Conservation (phyloP, 2,888 invertebrate species). For the Conistra vaccinii region DNA sequence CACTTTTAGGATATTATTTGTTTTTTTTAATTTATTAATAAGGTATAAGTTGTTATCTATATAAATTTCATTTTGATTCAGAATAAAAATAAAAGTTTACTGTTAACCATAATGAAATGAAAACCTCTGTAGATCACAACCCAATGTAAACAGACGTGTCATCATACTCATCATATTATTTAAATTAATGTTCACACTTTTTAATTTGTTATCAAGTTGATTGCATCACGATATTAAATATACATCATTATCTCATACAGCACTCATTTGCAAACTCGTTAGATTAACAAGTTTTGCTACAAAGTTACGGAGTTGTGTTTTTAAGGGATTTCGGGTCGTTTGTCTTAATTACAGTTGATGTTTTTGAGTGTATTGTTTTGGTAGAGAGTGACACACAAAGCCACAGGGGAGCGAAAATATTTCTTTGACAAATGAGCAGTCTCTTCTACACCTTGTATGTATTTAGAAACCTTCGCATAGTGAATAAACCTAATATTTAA, state of each 20-base stretch:
- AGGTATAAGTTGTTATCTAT: too few species aligned
- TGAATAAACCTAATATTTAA: not conserved
- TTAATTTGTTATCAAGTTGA: slow-evolving; percentile 59
- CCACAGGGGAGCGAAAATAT: not conserved
- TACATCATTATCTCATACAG: slow-evolving; percentile 39
- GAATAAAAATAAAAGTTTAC: too few species aligned
- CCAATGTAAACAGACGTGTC: slow-evolving; percentile 29
- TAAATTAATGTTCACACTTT: slow-evolving; percentile 53
- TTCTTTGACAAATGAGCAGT: not conserved
- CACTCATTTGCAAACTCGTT: slow-evolving; percentile 53
- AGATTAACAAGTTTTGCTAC: slow-evolving; percentile 47
- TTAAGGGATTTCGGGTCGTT: slow-evolving; percentile 49
- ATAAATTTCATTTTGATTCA: too few species aligned
- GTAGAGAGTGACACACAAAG: not conserved
- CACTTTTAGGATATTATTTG: too few species aligned
- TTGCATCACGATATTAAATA: slow-evolving; percentile 55
- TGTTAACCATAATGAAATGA: not conserved
- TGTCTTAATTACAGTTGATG: slow-evolving; percentile 53
- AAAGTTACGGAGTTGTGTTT: slow-evolving; percentile 41
- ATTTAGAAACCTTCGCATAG: not conserved
- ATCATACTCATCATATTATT: slow-evolving; percentile 38
- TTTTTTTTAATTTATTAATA: too few species aligned
- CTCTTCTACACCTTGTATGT: too few species aligned
- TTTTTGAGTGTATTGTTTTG: slow-evolving; percentile 37
- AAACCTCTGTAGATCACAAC: slow-evolving; percentile 12